These are phyloP conservation scores for Poeciliopsis prolifica DNA, from an alignment of 2,113 vertebrate genomes.

Conservation along the genomic window DNA sequence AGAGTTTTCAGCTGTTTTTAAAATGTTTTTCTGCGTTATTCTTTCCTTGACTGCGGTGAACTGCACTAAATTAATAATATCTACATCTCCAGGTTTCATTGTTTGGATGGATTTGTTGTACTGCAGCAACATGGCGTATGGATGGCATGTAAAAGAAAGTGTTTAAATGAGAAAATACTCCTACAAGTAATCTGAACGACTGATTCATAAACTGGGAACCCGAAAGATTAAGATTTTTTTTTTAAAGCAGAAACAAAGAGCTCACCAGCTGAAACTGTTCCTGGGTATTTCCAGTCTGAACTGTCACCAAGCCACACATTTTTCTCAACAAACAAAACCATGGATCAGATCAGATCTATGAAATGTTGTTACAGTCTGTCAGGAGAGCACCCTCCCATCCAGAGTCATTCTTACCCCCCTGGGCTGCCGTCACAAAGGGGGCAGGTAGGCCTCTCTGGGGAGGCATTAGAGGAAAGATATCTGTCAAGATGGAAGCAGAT, in stretches of 20 bases:
- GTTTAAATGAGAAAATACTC: too few species aligned
- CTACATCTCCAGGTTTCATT: too few species aligned
- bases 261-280: too few species aligned
- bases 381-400: not conserved
- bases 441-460: slow-evolving; percentile 53
- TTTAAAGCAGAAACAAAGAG: too few species aligned
- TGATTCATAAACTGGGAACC: not conserved
- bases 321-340: slow-evolving; percentile 20
- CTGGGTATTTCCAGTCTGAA: slow-evolving; percentile 8
- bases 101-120: too few species aligned
- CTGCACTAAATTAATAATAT: too few species aligned
- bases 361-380: slow-evolving; percentile 27
- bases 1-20: too few species aligned
- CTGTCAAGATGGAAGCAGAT: slow-evolving; percentile 62
- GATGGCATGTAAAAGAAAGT: too few species aligned
- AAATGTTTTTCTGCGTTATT: too few species aligned
- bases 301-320: slow-evolving; percentile 12
- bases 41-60: too few species aligned
- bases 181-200: too few species aligned
- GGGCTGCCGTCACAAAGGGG: slow-evolving; percentile 49
- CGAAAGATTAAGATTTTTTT: not conserved
- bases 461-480: slow-evolving; percentile 61
- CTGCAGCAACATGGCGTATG: too few species aligned
- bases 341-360: not conserved
- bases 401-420: slow-evolving; percentile 25